Base-by-base conservation (phyloP, 1,140 invertebrate species). In the Camponotus floridanus region DNA sequence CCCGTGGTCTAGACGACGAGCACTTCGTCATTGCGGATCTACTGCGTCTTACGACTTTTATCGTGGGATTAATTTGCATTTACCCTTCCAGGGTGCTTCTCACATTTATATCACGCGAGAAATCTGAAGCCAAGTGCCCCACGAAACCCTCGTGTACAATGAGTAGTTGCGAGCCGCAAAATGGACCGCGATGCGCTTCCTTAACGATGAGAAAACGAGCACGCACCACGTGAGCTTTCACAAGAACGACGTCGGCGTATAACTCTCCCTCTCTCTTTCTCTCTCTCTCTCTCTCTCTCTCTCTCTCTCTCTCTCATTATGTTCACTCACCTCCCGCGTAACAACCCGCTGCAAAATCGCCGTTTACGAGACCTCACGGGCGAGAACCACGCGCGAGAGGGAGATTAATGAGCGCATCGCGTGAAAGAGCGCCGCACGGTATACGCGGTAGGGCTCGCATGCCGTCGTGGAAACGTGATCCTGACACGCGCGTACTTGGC, bases 341-440 rank as follows among this genome's bases (percentile, higher is more conserved):
- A 42, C 78, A n/a, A 42, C 48, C 33, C 64, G 26, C 64, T n/a
- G 11, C 31, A 13, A 42, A 39, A 33, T 71, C n/a, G 18, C 15
- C 64, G 13, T 61, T 61, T 13, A 33, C 39, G 68, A 83, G 79
- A 31, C 1, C 21, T 45, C 42, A 42, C 74, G 70, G 26, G 21
- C 39, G 15, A n/a, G 18, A n/a, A 31, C 18, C 61, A 21, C 76
- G 62, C 64, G 79, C n/a, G 57, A 73, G 68, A 83, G 79, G 8
- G 57, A 73, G 68, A 83, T 83, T 83, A 83, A 83, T 39, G 79
- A 74, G 79, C 42, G 79, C 79, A 83, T 83, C 79, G 79, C 79
- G 68, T 83, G 68, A 81, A 81, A 61, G 68, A 45, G 67, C 78
- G 51, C 31, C 76, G 33, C 42, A 18, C 3, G 42, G 76, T 55